phyloP scores from a whole-genome alignment of 2,888 invertebrate genomes.

The Antheraea assamensis region DNA sequence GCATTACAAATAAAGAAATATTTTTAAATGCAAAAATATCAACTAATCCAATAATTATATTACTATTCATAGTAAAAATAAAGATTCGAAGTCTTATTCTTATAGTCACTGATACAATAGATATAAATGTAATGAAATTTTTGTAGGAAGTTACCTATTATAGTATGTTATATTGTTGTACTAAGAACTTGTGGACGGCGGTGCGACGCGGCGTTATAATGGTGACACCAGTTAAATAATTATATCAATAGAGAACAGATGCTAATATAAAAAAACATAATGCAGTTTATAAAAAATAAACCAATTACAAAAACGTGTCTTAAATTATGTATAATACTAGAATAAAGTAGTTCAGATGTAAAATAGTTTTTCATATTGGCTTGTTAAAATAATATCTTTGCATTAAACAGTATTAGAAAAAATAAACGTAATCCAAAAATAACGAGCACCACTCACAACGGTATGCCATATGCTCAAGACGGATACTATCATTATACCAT shows the following conservation, averaged over 20 bases:
- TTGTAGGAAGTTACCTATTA: slow-evolving; percentile 62
- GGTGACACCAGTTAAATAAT: slow-evolving; percentile 10
- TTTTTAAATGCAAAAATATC: neutral
- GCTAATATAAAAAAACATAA: neutral
- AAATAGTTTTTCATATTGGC: neutral
- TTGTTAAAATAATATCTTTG: neutral
- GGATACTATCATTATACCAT: neutral
- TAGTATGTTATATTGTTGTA: slow-evolving; percentile 58
- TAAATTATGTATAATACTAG: neutral
- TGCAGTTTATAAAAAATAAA: neutral
- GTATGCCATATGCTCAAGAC: neutral
- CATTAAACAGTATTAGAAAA: neutral
- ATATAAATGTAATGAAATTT: slow-evolving; percentile 51
- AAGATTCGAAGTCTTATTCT: slow-evolving; percentile 51
- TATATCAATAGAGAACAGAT: neutral
- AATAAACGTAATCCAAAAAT: neutral
- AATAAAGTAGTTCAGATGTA: neutral
- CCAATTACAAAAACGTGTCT: neutral
- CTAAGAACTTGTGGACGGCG: slow-evolving; percentile 24
- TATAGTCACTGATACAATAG: slow-evolving; percentile 56
- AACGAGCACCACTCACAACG: neutral
- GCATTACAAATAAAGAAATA: neutral
- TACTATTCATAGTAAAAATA: slow-evolving; percentile 3
- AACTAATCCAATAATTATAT: neutral
- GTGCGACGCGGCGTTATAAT: neutral